Evolutionary conservation across 1,140 invertebrate species (phyloP).

Genomic region (Drosophila rufa): DNA sequence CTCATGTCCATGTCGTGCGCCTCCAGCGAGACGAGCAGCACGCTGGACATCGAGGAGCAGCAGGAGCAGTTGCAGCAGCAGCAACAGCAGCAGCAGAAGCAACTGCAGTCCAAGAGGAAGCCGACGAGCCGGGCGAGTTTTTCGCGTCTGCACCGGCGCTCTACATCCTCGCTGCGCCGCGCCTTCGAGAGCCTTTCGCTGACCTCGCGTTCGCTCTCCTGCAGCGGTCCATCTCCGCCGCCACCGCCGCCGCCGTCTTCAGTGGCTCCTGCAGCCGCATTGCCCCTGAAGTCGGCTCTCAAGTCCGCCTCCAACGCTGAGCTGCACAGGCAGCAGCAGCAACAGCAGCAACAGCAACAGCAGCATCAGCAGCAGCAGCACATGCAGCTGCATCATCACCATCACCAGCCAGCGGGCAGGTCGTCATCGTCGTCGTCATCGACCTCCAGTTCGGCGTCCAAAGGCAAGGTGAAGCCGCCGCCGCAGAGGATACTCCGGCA

Average conservation of each 20-base stretch:
- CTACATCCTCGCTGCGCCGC: constrained; percentile 88
- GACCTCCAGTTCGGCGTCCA: constrained; percentile 47
- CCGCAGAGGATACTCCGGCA: constrained; percentile 89
- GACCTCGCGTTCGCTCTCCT: constrained; percentile 88
- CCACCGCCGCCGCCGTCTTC: constrained; percentile 51
- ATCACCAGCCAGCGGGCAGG: constrained; percentile 16
- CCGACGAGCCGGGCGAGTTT: constrained; percentile 69
- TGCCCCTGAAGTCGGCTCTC: constrained; percentile 75
- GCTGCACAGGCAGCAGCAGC: constrained; percentile 62
- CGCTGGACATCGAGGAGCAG: constrained; percentile 81
- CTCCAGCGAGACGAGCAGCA: constrained; percentile 87
- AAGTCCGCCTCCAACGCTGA: constrained; percentile 75
- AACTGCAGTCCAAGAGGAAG: constrained; percentile 51
- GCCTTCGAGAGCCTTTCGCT: constrained; percentile 89
- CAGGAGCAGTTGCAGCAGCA: constrained; percentile 48
- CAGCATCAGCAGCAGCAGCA: constrained; percentile 22
- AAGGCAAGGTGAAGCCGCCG: constrained; percentile 87
- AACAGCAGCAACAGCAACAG: constrained; percentile 40
- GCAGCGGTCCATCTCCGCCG: constrained; percentile 86
- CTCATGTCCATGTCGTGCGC: constrained; percentile 86
- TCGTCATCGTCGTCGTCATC: constrained; percentile 34
- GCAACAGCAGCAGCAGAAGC: constrained; percentile 36
- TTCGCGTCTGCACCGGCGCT: constrained; percentile 87
- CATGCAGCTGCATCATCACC: constrained; percentile 16
- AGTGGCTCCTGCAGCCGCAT: constrained; percentile 10